A percentile compares a stretch with the other conserved stretches of the same genome.
phyloP scores from a whole-genome alignment of 2,888 invertebrate species.

The Eustalomyia histrio region DNA sequence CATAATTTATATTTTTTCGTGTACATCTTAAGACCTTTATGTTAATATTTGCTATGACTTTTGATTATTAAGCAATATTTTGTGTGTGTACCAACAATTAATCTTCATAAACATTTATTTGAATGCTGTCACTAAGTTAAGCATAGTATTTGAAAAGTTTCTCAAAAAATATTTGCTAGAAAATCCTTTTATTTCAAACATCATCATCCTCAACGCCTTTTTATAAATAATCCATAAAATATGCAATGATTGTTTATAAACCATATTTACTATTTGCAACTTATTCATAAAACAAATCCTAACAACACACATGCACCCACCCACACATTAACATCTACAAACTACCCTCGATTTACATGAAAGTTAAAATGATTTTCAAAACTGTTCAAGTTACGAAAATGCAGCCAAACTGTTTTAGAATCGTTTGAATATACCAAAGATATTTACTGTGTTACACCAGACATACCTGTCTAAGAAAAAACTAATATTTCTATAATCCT shows the following conservation, averaged over 20 bases:
- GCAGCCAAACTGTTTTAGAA: neutral
- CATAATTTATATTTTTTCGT: too few species aligned
- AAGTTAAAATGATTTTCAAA: neutral
- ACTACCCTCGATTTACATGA: neutral
- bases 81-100: slow-evolving; percentile 39
- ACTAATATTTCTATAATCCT: slow-evolving; percentile 36
- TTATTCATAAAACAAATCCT: neutral
- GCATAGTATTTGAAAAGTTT: slow-evolving; percentile 34
- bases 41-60: too few species aligned
- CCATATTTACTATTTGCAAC: slow-evolving; percentile 18
- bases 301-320: neutral
- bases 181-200: neutral
- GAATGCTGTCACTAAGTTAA: slow-evolving; percentile 58
- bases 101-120: slow-evolving; percentile 58
- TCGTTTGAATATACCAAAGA: neutral
- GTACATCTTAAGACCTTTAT: too few species aligned
- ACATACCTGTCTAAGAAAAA: neutral
- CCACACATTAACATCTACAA: neutral
- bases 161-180: neutral
- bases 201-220: slow-evolving; percentile 15
- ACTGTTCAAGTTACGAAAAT: neutral
- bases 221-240: slow-evolving; percentile 38
- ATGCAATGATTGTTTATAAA: slow-evolving; percentile 44
- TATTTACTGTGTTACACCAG: neutral
- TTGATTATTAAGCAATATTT: too few species aligned